Conservation (phyloP, 2,888 invertebrate species). For the Clanis bilineata region DNA sequence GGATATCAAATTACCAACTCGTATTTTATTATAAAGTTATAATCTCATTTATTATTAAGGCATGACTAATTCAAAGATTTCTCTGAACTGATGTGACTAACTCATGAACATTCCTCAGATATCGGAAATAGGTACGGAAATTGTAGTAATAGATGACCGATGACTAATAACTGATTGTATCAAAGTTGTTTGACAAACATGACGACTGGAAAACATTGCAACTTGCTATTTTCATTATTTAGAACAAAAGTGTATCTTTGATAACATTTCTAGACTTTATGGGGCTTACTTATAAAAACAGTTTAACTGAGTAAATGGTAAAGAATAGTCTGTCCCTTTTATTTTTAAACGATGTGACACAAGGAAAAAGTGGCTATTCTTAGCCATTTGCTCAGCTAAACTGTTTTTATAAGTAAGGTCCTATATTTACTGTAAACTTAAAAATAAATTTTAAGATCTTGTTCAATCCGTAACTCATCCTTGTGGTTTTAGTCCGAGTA, state of each 20-base stretch:
- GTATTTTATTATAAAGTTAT: conserved; percentile 14
- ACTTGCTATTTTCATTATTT: not conserved
- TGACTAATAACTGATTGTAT: conserved; percentile 23
- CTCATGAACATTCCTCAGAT: conserved; percentile 19
- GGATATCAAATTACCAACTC: conserved; percentile 34
- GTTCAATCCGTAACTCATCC: no score
- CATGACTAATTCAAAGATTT: conserved; percentile 34
- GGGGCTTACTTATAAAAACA: no score
- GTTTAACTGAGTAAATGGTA: no score
- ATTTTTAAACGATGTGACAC: no score
- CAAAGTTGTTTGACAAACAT: conserved; percentile 18
- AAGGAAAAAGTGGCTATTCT: no score
- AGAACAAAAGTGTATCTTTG: not conserved
- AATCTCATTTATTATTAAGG: conserved; percentile 13
- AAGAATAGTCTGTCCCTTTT: no score
- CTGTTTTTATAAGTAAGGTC: no score
- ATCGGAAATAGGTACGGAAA: conserved; percentile 12
- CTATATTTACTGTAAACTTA: no score
- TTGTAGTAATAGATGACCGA: conserved; percentile 17
- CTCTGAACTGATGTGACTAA: conserved; percentile 37
- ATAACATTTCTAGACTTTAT: no score
- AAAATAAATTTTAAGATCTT: no score
- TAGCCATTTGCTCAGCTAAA: no score
- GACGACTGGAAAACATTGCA: not conserved
- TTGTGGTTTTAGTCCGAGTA: no score